Percentiles rank a stretch among this genome's conserved stretches.
Conservation (phyloP, 2,888 invertebrate genomes). For the Hyppa rectilinea region DNA sequence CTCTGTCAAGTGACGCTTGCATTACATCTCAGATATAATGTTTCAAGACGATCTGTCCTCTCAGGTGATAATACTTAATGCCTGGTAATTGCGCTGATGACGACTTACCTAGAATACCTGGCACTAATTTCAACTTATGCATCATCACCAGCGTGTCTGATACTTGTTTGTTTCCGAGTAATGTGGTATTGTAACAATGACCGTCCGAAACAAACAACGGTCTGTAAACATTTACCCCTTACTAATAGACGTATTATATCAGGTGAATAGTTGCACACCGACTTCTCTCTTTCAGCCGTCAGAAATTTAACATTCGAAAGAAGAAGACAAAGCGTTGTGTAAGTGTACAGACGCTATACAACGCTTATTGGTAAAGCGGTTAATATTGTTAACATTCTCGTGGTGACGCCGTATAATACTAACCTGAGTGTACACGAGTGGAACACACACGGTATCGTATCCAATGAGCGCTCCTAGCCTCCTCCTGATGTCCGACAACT, state of each 20-base stretch:
- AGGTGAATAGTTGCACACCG: too few relatives aligned
- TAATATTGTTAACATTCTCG: constrained; percentile 16
- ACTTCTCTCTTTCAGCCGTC: too few relatives aligned
- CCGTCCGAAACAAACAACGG: constrained; percentile 11
- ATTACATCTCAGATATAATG: constrained; percentile 51
- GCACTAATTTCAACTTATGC: constrained; percentile 6
- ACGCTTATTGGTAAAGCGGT: too few relatives aligned
- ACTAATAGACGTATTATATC: too few relatives aligned
- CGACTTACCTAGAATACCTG: constrained; percentile 8
- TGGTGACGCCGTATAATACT: constrained; percentile 63
- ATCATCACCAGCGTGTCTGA: constrained; percentile 6
- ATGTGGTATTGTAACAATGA: constrained; percentile 17
- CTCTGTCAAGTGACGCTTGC: constrained; percentile 43
- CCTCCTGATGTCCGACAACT: constrained; percentile 96
- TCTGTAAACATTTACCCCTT: constrained; percentile 13
- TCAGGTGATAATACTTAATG: constrained; percentile 34
- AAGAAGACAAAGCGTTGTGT: too few relatives aligned
- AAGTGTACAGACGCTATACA: too few relatives aligned
- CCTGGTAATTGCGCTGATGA: constrained; percentile 18
- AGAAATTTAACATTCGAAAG: too few relatives aligned
- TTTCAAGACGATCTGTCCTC: constrained; percentile 44
- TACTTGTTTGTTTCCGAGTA: constrained; percentile 5
- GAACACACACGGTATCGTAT: constrained; percentile 97
- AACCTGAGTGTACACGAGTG: constrained; percentile 97
- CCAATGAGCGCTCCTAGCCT: constrained; percentile 96